phyloP scores from a whole-genome alignment of 1,140 invertebrate genomes.

The Drosophila nannoptera region DNA sequence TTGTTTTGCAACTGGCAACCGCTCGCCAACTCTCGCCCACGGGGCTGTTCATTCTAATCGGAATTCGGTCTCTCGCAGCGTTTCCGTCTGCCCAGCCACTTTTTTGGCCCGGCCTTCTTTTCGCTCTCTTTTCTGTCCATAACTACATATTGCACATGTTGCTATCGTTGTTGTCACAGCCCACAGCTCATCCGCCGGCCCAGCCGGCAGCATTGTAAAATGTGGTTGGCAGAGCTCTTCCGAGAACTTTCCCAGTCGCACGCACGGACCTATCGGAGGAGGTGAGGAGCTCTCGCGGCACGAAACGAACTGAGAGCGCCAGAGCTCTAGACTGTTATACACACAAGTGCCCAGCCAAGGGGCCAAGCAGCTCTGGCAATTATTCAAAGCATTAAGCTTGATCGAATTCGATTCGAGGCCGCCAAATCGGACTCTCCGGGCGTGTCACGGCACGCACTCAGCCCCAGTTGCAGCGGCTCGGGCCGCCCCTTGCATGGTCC shows the following conservation, averaged over 20 bases:
- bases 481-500: neutral
- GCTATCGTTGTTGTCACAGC: constrained; percentile 15
- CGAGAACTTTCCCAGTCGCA: no score
- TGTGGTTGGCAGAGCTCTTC: no score
- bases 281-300: no score
- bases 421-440: no score
- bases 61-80: constrained; percentile 13
- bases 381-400: no score
- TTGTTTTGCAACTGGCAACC: constrained; percentile 42
- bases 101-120: constrained; percentile 16
- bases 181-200: no score
- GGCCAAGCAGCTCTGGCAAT: no score
- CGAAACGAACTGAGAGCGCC: no score
- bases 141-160: constrained; percentile 38
- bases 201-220: no score
- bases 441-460: constrained; percentile 2
- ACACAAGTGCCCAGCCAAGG: constrained; percentile 3
- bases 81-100: constrained; percentile 18
- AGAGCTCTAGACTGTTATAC: neutral
- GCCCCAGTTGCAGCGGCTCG: neutral
- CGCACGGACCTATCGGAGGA: no score
- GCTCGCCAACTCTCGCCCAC: constrained; percentile 12
- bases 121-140: constrained; percentile 21
- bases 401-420: no score
- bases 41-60: constrained; percentile 24